phyloP scores from a whole-genome alignment of 2,113 vertebrate genomes.

The Procavia capensis region DNA sequence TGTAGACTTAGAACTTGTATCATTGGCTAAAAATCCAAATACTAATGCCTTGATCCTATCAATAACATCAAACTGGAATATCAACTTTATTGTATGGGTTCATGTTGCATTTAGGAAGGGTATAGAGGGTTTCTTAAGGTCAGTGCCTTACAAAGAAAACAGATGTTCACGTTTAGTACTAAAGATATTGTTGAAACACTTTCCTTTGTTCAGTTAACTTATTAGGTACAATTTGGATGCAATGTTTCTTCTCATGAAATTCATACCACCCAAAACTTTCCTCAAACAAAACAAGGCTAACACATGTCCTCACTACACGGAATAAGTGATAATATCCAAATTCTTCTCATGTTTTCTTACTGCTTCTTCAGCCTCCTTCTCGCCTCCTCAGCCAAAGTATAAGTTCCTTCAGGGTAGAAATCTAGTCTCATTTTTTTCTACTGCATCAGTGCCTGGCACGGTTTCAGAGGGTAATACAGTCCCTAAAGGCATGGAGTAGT shows the following conservation, averaged over 20 bases:
- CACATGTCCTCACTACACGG: neutral
- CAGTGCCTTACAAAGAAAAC: slow-evolving; percentile 33
- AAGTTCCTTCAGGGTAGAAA: neutral
- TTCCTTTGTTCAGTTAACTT: slow-evolving; percentile 80
- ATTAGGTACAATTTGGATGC: slow-evolving; percentile 71
- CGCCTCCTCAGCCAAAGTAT: neutral
- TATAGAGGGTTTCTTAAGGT: slow-evolving; percentile 5
- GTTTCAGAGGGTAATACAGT: neutral
- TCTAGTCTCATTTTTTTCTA: neutral
- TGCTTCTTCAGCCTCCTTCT: neutral
- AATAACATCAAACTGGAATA: neutral
- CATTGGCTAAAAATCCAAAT: neutral
- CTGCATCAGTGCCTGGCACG: neutral
- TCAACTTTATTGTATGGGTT: neutral
- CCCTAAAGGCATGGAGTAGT: neutral
- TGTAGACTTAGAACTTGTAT: neutral
- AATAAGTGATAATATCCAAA: neutral
- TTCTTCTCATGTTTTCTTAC: neutral
- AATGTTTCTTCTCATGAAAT: slow-evolving; percentile 69
- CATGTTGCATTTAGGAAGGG: neutral
- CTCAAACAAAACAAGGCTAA: slow-evolving; percentile 14
- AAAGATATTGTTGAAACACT: slow-evolving; percentile 77
- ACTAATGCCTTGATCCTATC: slow-evolving; percentile 28
- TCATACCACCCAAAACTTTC: neutral
- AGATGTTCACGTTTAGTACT: slow-evolving; percentile 32